Base-by-base conservation (phyloP, 2,797 vertebrate species). In the Rhynchonycteris naso region DNA sequence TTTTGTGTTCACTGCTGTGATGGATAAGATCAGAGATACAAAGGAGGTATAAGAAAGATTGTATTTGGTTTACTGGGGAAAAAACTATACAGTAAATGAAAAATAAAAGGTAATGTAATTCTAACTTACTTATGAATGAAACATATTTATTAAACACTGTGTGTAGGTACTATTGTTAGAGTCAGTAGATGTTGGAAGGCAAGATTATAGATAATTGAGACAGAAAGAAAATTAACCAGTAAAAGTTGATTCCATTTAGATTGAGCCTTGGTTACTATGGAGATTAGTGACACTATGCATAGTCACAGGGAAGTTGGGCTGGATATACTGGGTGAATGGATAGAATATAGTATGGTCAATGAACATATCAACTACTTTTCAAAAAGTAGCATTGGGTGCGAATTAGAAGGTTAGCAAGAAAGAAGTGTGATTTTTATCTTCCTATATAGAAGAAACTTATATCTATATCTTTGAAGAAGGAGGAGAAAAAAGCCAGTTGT, bases 391-490 rank as follows among this genome's bases (percentile, higher is more conserved):
- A 63, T 6, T 84, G 86, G 54, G 83, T 61, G 63, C 69, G 79
- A 61, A 84, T n/a, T 54, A 78, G 63, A 69, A 76, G 61, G 35
- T 14, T 76, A 63, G 21, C 30, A 38, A 83, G 30, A 75, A 50
- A 15, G 38, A 33, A 81, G 33, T 72, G 22, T 59, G 30, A 28
- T 43, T 54, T 74, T 65, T 68, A 43, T n/a, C 15, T 0, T 7
- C 28, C 8, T 33, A 16, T 24, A 6, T 84, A 58, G 72, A 72
- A 71, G 63, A 86, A 82, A 68, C 3, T 66, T 93, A 19, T 69
- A 14, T 93, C 16, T 71, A 8, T 80, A 16, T 56, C 59, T 87
- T 68, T 95, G 78, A 95, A 92, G 35, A 93, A 87, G 26, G 79
- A 50, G 43, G 76, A 83, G 65, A 69, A 81, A 90, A 69, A 94